A percentile compares a stretch with the other conserved stretches of the same genome.
phyloP scores from a whole-genome alignment of 2,113 vertebrate species.

The Machaerirhynchus nigripectus region DNA sequence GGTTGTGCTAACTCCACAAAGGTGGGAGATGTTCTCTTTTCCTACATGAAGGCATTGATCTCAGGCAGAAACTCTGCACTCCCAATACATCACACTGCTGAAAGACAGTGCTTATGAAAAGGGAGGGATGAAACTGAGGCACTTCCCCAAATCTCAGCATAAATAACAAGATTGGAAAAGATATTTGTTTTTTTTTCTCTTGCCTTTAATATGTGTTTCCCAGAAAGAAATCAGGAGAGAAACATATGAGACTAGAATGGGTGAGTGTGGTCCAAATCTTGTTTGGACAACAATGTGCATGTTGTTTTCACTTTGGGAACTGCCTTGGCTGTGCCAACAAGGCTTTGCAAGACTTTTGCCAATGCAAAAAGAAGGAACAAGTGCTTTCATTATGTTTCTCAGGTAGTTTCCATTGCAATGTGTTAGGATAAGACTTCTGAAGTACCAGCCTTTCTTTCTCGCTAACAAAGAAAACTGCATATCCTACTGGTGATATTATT shows the following conservation, averaged over 20 bases:
- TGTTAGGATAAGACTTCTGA: neutral
- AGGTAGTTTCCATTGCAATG: neutral
- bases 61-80: neutral
- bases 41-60: neutral
- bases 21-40: neutral
- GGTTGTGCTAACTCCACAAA: neutral
- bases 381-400: neutral
- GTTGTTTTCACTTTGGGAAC: neutral
- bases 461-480: neutral
- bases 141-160: neutral
- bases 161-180: neutral
- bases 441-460: neutral
- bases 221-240: neutral
- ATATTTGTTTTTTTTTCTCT: neutral
- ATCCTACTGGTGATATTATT: neutral
- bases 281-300: too few relatives aligned
- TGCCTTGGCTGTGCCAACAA: neutral
- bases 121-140: fast-evolving
- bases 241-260: neutral
- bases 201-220: fast-evolving
- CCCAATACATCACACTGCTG: fast-evolving
- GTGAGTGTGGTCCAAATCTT: neutral
- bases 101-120: neutral
- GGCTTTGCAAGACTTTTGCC: neutral
- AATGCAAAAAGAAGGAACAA: neutral